Evolutionary conservation across 2,797 vertebrate species (phyloP).

Genomic region (Pogoniulus pusillus): DNA sequence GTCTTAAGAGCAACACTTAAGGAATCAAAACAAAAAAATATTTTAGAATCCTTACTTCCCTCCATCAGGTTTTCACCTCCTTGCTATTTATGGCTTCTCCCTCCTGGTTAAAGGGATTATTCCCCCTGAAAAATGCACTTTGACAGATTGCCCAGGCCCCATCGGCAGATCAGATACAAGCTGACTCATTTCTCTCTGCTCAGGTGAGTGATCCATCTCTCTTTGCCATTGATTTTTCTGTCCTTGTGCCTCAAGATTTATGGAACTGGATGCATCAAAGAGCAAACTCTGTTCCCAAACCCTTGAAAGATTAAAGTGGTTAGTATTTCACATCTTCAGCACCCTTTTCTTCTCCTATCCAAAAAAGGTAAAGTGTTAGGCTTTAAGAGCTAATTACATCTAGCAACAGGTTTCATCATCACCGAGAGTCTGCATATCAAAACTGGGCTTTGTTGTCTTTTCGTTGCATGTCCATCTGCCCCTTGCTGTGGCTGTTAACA

Average conservation of each 20-base stretch:
- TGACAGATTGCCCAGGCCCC: background rate
- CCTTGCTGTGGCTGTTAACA: background rate
- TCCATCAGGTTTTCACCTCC: background rate
- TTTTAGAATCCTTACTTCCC: background rate
- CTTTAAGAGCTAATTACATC: background rate
- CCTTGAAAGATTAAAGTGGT: constrained; percentile 41
- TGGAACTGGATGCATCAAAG: constrained; percentile 33
- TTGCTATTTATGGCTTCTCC: background rate
- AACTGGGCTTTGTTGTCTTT: background rate
- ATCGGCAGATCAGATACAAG: background rate
- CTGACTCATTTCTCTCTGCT: constrained; percentile 10
- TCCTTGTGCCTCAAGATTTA: constrained; percentile 59
- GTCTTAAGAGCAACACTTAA: background rate
- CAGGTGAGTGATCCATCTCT: constrained; percentile 39
- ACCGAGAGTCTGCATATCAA: background rate
- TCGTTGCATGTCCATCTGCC: background rate
- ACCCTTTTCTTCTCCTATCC: background rate
- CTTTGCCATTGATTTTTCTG: constrained; percentile 64
- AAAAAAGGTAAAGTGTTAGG: background rate
- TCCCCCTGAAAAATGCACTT: background rate
- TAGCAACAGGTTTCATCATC: background rate
- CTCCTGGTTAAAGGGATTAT: background rate
- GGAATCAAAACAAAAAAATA: background rate
- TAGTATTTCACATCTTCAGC: constrained; percentile 29
- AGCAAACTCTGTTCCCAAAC: constrained; percentile 33